Evolutionary conservation across 2,888 invertebrate genomes (phyloP).

Genomic region (Cerceris ruficornis): DNA sequence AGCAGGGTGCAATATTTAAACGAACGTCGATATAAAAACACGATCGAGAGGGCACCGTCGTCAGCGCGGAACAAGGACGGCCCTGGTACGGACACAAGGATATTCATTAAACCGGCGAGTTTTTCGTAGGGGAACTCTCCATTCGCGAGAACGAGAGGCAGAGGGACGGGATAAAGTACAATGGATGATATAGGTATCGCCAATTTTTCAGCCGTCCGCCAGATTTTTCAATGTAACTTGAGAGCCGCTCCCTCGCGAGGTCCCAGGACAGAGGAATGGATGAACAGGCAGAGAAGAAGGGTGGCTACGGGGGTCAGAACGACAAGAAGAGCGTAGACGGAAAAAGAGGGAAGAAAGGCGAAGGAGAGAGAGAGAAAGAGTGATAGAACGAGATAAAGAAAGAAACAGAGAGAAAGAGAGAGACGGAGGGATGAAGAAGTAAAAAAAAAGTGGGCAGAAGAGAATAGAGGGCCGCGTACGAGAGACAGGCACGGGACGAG

Average conservation of each 20-base stretch:
- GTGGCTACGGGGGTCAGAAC: conserved; percentile 61
- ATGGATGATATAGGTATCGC: conserved; percentile 72
- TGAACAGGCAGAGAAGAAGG: conserved; percentile 67
- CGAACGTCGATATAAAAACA: not conserved
- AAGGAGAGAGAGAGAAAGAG: conserved; percentile 47
- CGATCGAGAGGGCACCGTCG: not conserved
- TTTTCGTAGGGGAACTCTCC: conserved; percentile 31
- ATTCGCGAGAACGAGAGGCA: conserved; percentile 38
- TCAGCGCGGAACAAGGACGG: conserved; percentile 1
- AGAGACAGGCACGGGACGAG: conserved; percentile 60
- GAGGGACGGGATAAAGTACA: conserved; percentile 57
- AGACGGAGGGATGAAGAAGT: conserved; percentile 48
- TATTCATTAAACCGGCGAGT: conserved; percentile 11
- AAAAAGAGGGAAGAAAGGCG: conserved; percentile 44
- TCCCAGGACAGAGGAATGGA: conserved; percentile 70
- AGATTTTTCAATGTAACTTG: conserved; percentile 75
- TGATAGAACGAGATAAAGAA: conserved; percentile 53
- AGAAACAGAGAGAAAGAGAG: conserved; percentile 45
- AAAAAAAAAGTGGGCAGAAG: conserved; percentile 53
- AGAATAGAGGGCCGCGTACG: conserved; percentile 60
- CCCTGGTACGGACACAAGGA: not conserved
- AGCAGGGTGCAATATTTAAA: not conserved
- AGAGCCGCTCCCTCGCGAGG: conserved; percentile 70
- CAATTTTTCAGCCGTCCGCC: conserved; percentile 75
- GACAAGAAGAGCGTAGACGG: conserved; percentile 64